These are phyloP conservation scores for Urocyon cinereoargenteus DNA, from an alignment of 2,797 vertebrate genomes.

Conservation along the genomic window DNA sequence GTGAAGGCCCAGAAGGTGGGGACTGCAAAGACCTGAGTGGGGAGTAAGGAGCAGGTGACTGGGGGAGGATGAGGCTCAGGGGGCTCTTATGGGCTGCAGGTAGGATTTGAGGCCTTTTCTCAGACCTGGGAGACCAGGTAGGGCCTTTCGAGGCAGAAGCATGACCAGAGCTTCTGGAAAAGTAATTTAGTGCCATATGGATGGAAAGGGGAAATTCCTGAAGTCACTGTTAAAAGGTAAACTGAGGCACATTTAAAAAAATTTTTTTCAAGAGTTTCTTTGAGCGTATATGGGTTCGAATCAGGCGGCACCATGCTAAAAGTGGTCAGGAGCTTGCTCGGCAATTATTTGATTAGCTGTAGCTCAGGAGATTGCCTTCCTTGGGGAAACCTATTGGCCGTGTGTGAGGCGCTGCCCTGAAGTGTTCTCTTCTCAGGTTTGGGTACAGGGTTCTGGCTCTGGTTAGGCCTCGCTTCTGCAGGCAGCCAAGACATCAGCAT, in stretches of 20 bases:
- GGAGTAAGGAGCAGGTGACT: neutral
- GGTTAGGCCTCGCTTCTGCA: rapidly evolving
- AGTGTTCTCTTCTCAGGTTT: rapidly evolving
- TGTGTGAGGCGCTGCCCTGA: neutral
- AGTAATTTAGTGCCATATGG: neutral
- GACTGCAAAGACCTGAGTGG: neutral
- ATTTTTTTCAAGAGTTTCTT: neutral
- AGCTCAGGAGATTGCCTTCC: neutral
- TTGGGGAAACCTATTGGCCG: neutral
- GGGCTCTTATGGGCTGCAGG: rapidly evolving
- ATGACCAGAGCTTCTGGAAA: neutral
- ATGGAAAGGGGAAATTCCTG: neutral
- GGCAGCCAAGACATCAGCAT: rapidly evolving
- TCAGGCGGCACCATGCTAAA: neutral
- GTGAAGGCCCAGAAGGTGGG: neutral
- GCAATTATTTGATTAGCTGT: rapidly evolving
- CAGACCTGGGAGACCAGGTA: neutral
- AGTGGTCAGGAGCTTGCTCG: neutral
- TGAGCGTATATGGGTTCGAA: rapidly evolving
- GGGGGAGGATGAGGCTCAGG: rapidly evolving
- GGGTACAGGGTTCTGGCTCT: rapidly evolving
- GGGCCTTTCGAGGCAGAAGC: neutral
- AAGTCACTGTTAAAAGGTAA: neutral
- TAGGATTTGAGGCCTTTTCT: neutral
- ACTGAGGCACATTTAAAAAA: neutral